Conservation (phyloP, 2,797 vertebrate species). For the Pseudomugil gertrudae region DNA sequence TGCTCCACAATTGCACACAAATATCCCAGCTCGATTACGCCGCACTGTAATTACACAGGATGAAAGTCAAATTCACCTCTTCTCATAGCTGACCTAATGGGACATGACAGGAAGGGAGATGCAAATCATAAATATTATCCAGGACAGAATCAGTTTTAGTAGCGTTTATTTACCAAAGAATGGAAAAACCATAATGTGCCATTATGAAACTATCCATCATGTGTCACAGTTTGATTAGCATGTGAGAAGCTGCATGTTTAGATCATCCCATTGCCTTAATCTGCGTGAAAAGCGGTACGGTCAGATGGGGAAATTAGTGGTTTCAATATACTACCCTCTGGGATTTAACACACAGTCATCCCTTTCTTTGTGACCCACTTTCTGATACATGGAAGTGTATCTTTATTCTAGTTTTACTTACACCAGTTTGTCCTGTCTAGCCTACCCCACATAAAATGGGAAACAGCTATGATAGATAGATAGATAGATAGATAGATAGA, state of each 20-base stretch:
- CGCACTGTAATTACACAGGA: conserved; percentile 39
- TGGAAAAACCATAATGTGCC: too few species aligned
- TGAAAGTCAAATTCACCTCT: conserved; percentile 47
- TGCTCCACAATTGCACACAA: conserved; percentile 5
- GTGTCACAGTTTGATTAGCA: too few species aligned
- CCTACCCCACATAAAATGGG: too few species aligned
- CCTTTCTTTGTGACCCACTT: too few species aligned
- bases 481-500: too few species aligned
- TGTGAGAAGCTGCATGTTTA: too few species aligned
- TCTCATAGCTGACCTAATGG: conserved; percentile 47
- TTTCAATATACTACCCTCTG: conserved; percentile 25
- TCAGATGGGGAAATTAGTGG: conserved; percentile 28
- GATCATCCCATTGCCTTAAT: background rate
- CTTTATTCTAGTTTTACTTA: too few species aligned
- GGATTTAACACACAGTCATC: conserved; percentile 36
- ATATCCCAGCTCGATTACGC: conserved; percentile 11
- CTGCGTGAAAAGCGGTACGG: conserved; percentile 13
- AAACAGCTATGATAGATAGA: too few species aligned
- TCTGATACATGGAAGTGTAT: too few species aligned
- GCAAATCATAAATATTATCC: conserved; percentile 46
- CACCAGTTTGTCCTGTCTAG: too few species aligned
- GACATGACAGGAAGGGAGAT: conserved; percentile 32
- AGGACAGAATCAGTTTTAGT: background rate
- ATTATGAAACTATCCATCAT: background rate
- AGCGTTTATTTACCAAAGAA: background rate